Percentiles rank a stretch among this genome's conserved stretches.
Conservation (phyloP, 2,113 vertebrate species). For the Spea multiplicata region DNA sequence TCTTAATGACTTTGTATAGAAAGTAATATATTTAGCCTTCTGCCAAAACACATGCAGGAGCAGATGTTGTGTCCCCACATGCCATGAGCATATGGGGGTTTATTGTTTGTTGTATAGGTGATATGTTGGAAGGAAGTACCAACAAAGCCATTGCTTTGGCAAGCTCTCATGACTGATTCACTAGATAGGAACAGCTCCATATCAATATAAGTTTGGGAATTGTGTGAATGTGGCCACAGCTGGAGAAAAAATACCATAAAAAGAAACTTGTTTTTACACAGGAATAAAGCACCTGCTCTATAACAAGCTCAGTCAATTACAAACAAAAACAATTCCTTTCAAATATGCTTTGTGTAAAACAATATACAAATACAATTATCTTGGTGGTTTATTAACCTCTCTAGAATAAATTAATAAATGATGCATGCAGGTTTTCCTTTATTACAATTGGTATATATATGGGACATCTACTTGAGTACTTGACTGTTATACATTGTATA, state of each 20-base stretch:
- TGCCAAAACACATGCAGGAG: constrained; percentile 48
- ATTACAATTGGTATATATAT: too few species aligned
- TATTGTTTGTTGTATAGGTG: constrained; percentile 48
- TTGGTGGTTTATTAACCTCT: neutral
- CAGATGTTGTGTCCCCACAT: constrained; percentile 48
- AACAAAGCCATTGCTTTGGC: constrained; percentile 45
- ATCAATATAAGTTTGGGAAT: constrained; percentile 44
- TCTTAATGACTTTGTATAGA: constrained; percentile 45
- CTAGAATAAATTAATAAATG: neutral
- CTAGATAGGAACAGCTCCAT: constrained; percentile 44
- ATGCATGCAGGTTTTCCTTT: neutral
- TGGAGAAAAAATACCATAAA: constrained; percentile 45
- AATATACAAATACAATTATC: neutral
- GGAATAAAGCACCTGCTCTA: constrained; percentile 39
- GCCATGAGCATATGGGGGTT: constrained; percentile 48
- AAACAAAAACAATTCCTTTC: constrained; percentile 28
- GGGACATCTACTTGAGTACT: too few species aligned
- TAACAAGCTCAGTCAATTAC: constrained; percentile 33
- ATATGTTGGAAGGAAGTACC: constrained; percentile 43
- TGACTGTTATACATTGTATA: too few species aligned
- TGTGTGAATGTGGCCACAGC: constrained; percentile 45
- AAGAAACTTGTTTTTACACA: constrained; percentile 45
- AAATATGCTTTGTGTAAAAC: neutral
- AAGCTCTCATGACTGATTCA: constrained; percentile 45
- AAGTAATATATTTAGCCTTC: constrained; percentile 45